Base-by-base conservation (phyloP, 2,797 vertebrate species). In the Pogonophryne albipinna region DNA sequence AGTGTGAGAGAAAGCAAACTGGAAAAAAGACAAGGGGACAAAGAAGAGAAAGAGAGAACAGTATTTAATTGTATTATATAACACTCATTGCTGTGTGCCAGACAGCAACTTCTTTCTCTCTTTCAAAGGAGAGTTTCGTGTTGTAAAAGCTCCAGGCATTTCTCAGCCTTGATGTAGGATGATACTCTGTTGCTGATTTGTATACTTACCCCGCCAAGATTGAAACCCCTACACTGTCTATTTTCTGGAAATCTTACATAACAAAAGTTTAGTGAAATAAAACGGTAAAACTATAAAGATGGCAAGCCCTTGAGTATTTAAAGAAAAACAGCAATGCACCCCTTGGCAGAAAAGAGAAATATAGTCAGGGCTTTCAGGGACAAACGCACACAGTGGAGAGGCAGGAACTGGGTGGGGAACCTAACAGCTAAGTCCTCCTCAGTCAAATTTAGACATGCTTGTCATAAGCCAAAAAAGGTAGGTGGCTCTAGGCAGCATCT, bases 41-140 rank as follows among this genome's bases (percentile, higher is more conserved):
- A 76, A 86, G 79, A 66, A 23, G 42, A 83, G 59, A 47, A 2
- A 78, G 65, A 70, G 56, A 71, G 78, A 84, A 80, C 57, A 64
- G 71, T 71, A 79, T 87, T 90, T 87, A 87, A 89, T 86, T 87
- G 84, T 71, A 88, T 93, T 93, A 93, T 91, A 86, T 91, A 92
- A 92, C 80, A 71, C 50, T 72, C 12, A 73, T 51, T 52, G 78
- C 71, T 70, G 27, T 80, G 78, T 84, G 83, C 89, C 91, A 91
- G 78, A 61, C 55, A 85, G 86, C 70, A 82, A 89, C 89, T 86
- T 84, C 78, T 89, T 82, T 88, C 82, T 78, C 65, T 87, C 79
- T 87, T 83, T 80, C 52, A 85, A 62, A 61, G 42, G 42, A 80
- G 53, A 73, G 67, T 74, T 86, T 80, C 86, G 68, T 69, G 68